Evolutionary conservation across 2,888 invertebrate species (phyloP), one percentile per base, ranked within the genome.

Genomic region (Hermodice carunculata): DNA sequence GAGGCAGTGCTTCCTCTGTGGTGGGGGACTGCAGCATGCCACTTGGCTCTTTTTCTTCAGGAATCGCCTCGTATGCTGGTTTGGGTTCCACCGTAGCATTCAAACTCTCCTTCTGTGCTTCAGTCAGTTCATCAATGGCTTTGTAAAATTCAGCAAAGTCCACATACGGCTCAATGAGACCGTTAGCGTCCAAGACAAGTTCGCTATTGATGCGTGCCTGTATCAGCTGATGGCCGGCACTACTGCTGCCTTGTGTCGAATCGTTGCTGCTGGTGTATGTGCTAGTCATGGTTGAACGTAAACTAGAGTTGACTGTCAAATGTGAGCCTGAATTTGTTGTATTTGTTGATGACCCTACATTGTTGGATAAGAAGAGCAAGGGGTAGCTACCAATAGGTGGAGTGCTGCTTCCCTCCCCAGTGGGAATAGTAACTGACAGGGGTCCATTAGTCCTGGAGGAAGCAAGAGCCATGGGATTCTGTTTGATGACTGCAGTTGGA

Each of bases 141-240:
- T 74, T 66, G 69, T 79, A 79, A 75, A 82, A 96, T 78, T 91
- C 92, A 0, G 91, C 88, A 84, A 96, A 96, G 84, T 94, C 92
- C 0, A 96, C 94, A 81, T 96, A 95, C 0, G 94, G 90, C 59
- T 90, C 90, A 2, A 95, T 92, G 78, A 89, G 90, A 26, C 91
- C 89, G 78, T 93, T 91, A 73, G 89, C 90, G 77, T 92, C 91
- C 1, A 89, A 84, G 1, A 87, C 86, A 74, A 88, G 73, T 61
- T 79, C 84, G 40, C 69, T 80, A 72, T 19, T 74, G 61, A 60
- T 73, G 67, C 52, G 73, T 65, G 61, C 71, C 67, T 34, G 71
- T 70, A 43, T 31, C 17, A 42, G 43, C 31, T 43, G 52, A 26
- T 65, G 64, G 28, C 37, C n/a, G 14, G 63, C 62, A 4, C 75